Base-by-base conservation (phyloP, 2,113 vertebrate species). In the Hydrolagus affinis region DNA sequence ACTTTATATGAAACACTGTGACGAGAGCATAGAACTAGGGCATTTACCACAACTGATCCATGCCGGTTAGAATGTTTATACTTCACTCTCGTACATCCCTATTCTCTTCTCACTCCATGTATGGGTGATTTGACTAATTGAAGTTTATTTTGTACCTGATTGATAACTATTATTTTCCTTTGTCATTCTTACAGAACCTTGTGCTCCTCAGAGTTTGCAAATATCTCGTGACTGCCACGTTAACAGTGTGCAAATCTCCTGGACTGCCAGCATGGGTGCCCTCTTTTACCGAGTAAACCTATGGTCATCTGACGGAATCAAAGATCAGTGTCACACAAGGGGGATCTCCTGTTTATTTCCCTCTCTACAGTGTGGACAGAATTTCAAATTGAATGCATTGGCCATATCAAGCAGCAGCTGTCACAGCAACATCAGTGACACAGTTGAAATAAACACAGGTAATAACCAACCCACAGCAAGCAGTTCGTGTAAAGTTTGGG, bases 341-440 rank as follows among this genome's bases (percentile, higher is more conserved):
- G 92, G 92, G 1, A 91, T 86, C 57, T 88, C 88, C 17, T 95
- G 94, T 85, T 90, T 91, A 86, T 95, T 95, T 87, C 91, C 92
- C 25, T 71, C 90, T 44, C 89, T 90, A 0, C 11, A 60, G 1
- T 95, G 94, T 85, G 94, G 94, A 14, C 88, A 85, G 1, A 87
- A 64, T 11, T 94, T 94, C 87, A 74, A 57, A 85, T 93, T 95
- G 87, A 92, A 87, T 0, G 91, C 94, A 14, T 88, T 68, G n/a
- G 9, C 78, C 64, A 85, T 91, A 4, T 25, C 88, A 25, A 66
- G 8, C 3, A 89, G 85, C 0, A 32, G 14, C 0, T 93, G 92
- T 85, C 87, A 10, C 4, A 90, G 92, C 60, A 30, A 70, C 9
- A 1, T 21, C 0, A 94, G 94, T 85, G 17, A 72, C 0, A 17